These are phyloP conservation scores for Drosophila carrolli DNA, from an alignment of 1,140 invertebrate genomes.

Conservation along the genomic window DNA sequence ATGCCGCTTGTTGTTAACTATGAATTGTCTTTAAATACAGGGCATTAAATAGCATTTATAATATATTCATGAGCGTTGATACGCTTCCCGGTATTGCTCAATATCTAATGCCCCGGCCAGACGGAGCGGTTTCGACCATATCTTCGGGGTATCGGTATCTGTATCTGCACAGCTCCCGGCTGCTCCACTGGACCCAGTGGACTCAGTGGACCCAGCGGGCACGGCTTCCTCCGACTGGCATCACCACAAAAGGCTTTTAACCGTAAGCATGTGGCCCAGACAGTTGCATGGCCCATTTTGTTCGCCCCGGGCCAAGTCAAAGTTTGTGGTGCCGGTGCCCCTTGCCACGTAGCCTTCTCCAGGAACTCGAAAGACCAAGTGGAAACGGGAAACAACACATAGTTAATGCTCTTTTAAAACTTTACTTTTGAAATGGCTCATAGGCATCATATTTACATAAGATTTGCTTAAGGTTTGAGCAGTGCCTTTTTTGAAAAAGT, in stretches of 20 bases:
- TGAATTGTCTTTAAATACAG: slow-evolving; percentile 82
- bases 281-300: slow-evolving; percentile 79
- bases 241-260: slow-evolving; percentile 64
- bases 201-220: background rate
- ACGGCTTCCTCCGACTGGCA: slow-evolving; percentile 3
- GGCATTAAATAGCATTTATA: slow-evolving; percentile 82
- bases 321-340: slow-evolving; percentile 29
- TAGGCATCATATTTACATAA: background rate
- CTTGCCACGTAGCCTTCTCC: slow-evolving; percentile 7
- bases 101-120: slow-evolving; percentile 63
- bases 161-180: slow-evolving; percentile 33
- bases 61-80: slow-evolving; percentile 77
- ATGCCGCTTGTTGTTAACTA: slow-evolving; percentile 47
- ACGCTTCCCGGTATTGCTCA: slow-evolving; percentile 78
- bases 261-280: slow-evolving; percentile 70
- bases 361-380: slow-evolving; percentile 7
- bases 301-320: slow-evolving; percentile 59
- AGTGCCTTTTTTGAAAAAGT: too few relatives aligned
- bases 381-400: slow-evolving; percentile 11
- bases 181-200: slow-evolving; percentile 3
- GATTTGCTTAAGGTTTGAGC: too few relatives aligned
- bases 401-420: slow-evolving; percentile 2
- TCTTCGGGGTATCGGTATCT: slow-evolving; percentile 15
- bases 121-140: slow-evolving; percentile 26
- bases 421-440: background rate